Evolutionary conservation across 2,113 vertebrate species (phyloP).

Genomic region (Cochlearius cochlearius): DNA sequence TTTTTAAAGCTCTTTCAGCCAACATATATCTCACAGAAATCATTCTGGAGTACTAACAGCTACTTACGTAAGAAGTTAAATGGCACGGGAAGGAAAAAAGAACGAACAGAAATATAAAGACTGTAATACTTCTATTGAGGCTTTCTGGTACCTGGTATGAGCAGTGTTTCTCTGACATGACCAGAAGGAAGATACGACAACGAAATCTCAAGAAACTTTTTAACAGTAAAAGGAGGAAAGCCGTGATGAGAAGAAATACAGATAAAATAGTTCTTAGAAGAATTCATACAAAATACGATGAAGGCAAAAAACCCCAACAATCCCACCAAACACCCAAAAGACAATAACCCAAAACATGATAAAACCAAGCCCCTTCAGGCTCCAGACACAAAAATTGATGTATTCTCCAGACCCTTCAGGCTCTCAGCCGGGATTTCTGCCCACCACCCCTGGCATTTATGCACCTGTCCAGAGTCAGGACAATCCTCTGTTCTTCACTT

Average conservation of each 20-base stretch:
- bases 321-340: not conserved
- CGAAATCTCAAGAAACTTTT: not conserved
- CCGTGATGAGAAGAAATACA: not conserved
- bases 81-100: not conserved
- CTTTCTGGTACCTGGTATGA: not conserved
- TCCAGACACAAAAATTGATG: not conserved
- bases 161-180: not conserved
- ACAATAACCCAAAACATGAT: not conserved
- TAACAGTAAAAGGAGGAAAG: not conserved
- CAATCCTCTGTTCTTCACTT: not conserved
- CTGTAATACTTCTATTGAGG: not conserved
- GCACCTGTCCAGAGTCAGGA: not conserved
- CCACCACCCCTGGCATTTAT: not conserved
- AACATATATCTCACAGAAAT: not conserved
- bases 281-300: not conserved
- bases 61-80: not conserved
- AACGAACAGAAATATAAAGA: not conserved
- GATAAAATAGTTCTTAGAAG: not conserved
- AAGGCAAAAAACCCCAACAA: not conserved
- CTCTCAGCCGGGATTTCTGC: not conserved
- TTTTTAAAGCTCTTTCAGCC: not conserved
- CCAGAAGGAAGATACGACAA: not conserved
- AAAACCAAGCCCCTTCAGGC: not conserved
- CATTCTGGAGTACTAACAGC: not conserved
- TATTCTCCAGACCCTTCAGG: not conserved